Evolutionary conservation across 2,113 vertebrate genomes (phyloP).

Genomic region (Xiphias gladius): DNA sequence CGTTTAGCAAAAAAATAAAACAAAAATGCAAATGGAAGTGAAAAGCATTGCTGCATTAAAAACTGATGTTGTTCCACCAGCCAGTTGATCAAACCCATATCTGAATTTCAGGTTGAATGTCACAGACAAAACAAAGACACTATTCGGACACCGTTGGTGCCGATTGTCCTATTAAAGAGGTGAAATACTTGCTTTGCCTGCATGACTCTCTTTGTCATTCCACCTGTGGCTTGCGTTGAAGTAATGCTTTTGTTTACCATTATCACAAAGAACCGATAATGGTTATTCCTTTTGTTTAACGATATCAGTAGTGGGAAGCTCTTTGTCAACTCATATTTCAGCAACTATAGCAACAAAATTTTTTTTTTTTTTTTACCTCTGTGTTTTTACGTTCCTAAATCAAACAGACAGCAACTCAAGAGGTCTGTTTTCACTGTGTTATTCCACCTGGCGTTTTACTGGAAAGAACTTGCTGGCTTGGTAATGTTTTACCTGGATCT

Average conservation of each 20-base stretch:
- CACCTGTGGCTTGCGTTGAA: slow-evolving; percentile 18
- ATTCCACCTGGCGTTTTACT: too few species aligned
- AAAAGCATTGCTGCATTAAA: slow-evolving; percentile 70
- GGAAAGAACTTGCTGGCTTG: too few species aligned
- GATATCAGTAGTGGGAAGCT: neutral
- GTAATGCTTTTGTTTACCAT: slow-evolving; percentile 2
- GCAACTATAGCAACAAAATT: slow-evolving; percentile 32
- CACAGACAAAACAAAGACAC: neutral
- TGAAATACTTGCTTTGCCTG: slow-evolving; percentile 19
- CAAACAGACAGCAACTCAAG: neutral
- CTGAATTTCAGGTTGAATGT: slow-evolving; percentile 9
- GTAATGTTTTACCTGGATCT: too few species aligned
- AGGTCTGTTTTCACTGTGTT: too few species aligned
- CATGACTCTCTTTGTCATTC: slow-evolving; percentile 5
- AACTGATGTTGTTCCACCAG: slow-evolving; percentile 60
- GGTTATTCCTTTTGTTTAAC: slow-evolving; percentile 5
- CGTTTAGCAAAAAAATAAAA: slow-evolving; percentile 69
- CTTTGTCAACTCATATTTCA: slow-evolving; percentile 38
- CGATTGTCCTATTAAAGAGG: neutral
- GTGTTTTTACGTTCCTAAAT: neutral
- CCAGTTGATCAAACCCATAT: slow-evolving; percentile 57
- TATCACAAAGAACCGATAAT: slow-evolving; percentile 7
- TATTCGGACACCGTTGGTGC: neutral
- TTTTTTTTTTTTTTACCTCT: neutral
- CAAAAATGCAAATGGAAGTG: slow-evolving; percentile 73